Percentiles rank a stretch among this genome's conserved stretches.
Evolutionary conservation across 2,113 vertebrate genomes (phyloP).

Genomic region (Cynopterus brachyotis): DNA sequence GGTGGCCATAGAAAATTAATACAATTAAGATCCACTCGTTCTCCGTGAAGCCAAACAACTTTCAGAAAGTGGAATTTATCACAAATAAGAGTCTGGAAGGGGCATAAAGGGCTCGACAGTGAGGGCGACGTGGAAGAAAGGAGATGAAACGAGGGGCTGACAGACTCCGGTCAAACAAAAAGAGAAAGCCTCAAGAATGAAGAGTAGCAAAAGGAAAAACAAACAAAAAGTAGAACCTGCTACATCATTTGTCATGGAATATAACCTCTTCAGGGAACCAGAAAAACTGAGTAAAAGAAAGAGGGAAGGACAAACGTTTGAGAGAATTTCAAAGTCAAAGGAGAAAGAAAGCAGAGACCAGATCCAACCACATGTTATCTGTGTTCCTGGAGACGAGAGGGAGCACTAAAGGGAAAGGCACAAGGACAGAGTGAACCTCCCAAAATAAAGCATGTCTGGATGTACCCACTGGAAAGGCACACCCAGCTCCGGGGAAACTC

Average conservation of each 20-base stretch:
- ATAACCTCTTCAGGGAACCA: neutral
- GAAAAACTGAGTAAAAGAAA: neutral
- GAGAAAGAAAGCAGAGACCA: neutral
- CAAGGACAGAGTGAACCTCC: too few relatives aligned
- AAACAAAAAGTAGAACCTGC: neutral
- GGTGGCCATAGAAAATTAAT: neutral
- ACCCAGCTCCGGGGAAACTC: too few relatives aligned
- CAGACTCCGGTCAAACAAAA: neutral
- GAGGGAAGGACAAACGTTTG: neutral
- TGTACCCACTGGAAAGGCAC: neutral
- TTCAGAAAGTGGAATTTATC: neutral
- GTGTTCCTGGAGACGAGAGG: neutral
- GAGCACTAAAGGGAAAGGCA: too few relatives aligned
- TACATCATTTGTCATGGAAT: neutral
- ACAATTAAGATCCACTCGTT: neutral
- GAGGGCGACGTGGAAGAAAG: neutral
- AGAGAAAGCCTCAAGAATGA: neutral
- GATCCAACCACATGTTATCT: neutral
- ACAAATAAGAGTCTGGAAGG: neutral
- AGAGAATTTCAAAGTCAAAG: neutral
- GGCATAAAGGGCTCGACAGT: neutral
- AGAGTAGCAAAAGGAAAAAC: neutral
- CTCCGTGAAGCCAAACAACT: neutral
- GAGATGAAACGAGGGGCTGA: neutral
- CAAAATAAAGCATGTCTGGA: neutral